Evolutionary conservation across 2,797 vertebrate genomes (phyloP), one percentile per base, ranked within the genome.

Genomic region (Phrynocephalus vlangalii): DNA sequence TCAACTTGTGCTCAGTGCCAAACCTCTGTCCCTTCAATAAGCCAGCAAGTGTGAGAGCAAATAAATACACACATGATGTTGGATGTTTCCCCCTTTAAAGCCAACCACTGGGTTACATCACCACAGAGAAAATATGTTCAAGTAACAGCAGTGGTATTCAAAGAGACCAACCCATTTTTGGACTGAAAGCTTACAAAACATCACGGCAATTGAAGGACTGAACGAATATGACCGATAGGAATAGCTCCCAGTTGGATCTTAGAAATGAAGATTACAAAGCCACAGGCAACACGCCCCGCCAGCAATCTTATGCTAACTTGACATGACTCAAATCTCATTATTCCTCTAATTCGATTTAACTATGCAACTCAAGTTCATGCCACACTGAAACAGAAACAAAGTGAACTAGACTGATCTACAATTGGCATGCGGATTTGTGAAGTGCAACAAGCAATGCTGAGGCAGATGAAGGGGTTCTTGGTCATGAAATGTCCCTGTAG

Each of bases 61-160:
- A 80, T 33, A 83, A 22, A 87, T 15, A 63, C 48, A 73, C 10
- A 3, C 15, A 33, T 11, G 16, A 83, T 30, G 68, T n/a, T 56
- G n/a, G 70, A 66, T 93, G 63, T 30, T 66, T n/a, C 44, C 13
- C 3, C n/a, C 91, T 94, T 94, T 90, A 92, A 93, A 91, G 88
- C 87, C 90, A 94, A 92, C 88, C 87, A 76, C 71, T 89, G 48
- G 72, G 90, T 92, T 95, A 95, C 92, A 96, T 95, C 95, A 95
- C 94, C 96, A 94, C 88, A 95, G 90, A 86, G 95, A 88, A 94
- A 95, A 95, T 96, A 93, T 96, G 92, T 78, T 48, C 89, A 91
- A 92, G 92, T 95, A 95, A 96, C 87, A n/a, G 75, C 84, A 87
- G 90, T 94, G 92, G 94, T 92, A 96, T 96, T 95, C 93, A 91